Evolutionary conservation across 1,140 invertebrate species (phyloP).

Genomic region (Caligus rogercresseyi): DNA sequence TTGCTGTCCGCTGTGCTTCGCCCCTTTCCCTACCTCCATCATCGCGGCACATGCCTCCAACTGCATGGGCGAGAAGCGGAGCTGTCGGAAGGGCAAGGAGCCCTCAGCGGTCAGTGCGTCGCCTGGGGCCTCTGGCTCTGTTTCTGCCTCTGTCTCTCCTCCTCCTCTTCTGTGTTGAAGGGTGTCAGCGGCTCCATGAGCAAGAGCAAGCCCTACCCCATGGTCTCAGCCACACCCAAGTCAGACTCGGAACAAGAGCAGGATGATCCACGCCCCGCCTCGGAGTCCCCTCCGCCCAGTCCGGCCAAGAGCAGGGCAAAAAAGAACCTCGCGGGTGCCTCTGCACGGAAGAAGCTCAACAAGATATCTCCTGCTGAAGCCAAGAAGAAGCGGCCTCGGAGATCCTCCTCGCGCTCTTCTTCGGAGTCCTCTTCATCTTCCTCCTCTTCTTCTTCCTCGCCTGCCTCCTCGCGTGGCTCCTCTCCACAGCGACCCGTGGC

Average conservation of each 20-base stretch:
- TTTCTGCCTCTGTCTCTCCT: neutral
- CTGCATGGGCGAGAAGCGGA: neutral
- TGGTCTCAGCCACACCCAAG: neutral
- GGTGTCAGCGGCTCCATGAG: too few relatives aligned
- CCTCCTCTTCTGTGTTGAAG: too few relatives aligned
- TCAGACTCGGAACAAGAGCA: neutral
- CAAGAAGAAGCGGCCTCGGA: neutral
- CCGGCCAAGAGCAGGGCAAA: neutral
- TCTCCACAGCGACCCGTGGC: neutral
- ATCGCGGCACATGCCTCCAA: conserved; percentile 6
- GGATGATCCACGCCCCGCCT: neutral
- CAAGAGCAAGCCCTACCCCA: neutral
- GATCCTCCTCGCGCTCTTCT: neutral
- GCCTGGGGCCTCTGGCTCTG: neutral
- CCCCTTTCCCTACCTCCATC: neutral
- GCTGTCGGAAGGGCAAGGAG: neutral
- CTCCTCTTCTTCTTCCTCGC: neutral
- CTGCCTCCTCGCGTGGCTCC: neutral
- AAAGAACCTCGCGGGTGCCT: neutral
- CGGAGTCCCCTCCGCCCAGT: neutral
- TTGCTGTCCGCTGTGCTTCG: conserved; percentile 2
- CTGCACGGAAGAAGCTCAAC: neutral
- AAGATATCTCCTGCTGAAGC: neutral
- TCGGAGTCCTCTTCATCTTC: neutral
- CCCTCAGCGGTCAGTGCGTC: neutral